These are phyloP conservation scores for Cryptotis parvus DNA, from an alignment of 2,113 vertebrate genomes.

Conservation along the genomic window DNA sequence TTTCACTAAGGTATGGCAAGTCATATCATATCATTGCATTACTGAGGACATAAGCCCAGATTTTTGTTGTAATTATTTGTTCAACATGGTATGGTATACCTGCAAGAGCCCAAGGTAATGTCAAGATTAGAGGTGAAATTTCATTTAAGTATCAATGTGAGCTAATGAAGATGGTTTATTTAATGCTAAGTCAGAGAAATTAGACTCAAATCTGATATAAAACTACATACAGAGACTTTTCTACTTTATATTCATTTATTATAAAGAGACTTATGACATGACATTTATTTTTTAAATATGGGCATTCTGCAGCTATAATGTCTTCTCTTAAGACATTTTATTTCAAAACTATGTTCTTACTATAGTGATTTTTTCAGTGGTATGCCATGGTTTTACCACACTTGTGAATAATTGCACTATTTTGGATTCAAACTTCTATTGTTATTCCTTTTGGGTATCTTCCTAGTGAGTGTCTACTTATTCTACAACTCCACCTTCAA, in stretches of 20 bases:
- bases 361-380: neutral
- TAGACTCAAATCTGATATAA: neutral
- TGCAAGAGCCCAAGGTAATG: neutral
- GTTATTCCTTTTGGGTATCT: neutral
- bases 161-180: neutral
- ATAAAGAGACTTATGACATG: neutral
- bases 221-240: neutral
- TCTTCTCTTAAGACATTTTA: neutral
- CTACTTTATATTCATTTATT: slow-evolving; percentile 37
- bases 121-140: neutral
- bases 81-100: neutral
- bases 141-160: neutral
- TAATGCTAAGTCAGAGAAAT: neutral
- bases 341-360: neutral
- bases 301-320: neutral
- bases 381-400: neutral
- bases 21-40: neutral
- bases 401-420: neutral
- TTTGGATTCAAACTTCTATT: neutral
- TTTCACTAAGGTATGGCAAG: neutral
- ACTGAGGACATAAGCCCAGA: neutral
- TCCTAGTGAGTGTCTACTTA: neutral
- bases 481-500: neutral
- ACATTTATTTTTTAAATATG: slow-evolving; percentile 17
- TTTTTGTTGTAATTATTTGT: neutral